Evolutionary conservation across 1,140 invertebrate genomes (phyloP), one percentile per base, ranked within the genome.

Genomic region (Caenorhabditis elegans): DNA sequence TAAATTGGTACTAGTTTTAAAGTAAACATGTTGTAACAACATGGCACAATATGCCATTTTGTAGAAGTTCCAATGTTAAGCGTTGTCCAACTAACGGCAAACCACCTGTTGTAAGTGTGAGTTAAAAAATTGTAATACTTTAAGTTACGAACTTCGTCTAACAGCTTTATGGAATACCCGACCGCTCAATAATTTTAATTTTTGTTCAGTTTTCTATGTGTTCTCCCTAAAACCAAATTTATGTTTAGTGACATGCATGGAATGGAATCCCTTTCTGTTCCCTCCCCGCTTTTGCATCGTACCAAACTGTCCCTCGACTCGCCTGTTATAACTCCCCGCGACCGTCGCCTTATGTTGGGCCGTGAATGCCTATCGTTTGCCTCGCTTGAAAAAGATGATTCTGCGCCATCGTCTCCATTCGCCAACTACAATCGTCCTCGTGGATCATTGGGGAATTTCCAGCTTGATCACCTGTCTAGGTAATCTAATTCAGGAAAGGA

Each of bases 401-500:
- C 60, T 39, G 48, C 78, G 26, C 78, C 78, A 26, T 55, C 51
- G 19, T 48, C 55, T 1, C 51, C 78, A n/a, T 53, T 55, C 1
- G 51, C 39, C 13, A 43, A 53, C 17, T 51, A 78, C 13, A 36
- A 43, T 15, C 78, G 78, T 1, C 78, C 78, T 8, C 19, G 78
- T 15, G 78, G 78, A 11, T 49, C 43, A 22, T 36, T 79, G 39
- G 78, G 78, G 26, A 79, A 79, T n/a, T 55, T 55, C 19, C 36
- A 53, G 51, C 1, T 55, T 46, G 48, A 46, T 26, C 51, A 79
- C 22, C 51, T 79, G 2, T 53, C 51, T 55, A 53, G 51, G 51
- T 26, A 48, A 53, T 10, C 6, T n/a, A n/a, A n/a, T n/a, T n/a
- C n/a, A 19, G 49, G 8, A 19, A 26, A 53, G n/a, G n/a, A n/a